Percentiles rank a stretch among this genome's conserved stretches.
phyloP scores from a whole-genome alignment of 2,888 invertebrate genomes.

The Phengaris alcon region DNA sequence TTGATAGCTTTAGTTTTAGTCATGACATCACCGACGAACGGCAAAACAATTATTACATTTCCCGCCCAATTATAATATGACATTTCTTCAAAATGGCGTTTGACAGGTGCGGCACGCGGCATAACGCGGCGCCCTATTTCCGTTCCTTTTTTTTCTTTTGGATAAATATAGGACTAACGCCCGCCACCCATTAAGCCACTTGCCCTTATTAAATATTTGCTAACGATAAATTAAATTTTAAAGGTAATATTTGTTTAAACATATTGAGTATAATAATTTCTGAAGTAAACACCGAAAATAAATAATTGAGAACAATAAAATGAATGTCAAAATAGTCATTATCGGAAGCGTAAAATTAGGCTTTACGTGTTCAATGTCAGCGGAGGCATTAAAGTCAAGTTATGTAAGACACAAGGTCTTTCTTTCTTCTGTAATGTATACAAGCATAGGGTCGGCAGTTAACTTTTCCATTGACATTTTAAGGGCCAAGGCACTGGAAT shows the following conservation, averaged over 20 bases:
- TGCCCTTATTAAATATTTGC: constrained; percentile 42
- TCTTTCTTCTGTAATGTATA: neutral
- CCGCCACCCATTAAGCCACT: constrained; percentile 54
- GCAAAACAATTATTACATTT: constrained; percentile 30
- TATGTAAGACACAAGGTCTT: neutral
- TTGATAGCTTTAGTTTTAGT: neutral
- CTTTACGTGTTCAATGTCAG: constrained; percentile 14
- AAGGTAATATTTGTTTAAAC: neutral
- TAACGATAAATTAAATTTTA: constrained; percentile 4
- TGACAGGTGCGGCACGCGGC: constrained; percentile 47
- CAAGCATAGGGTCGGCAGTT: neutral
- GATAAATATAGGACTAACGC: constrained; percentile 51
- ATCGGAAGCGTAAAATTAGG: neutral
- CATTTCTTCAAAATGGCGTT: constrained; percentile 43
- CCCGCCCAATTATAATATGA: constrained; percentile 35
- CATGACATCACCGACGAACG: constrained; percentile 9
- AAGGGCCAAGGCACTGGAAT: neutral
- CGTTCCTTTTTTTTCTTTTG: constrained; percentile 49
- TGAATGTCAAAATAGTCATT: constrained; percentile 2
- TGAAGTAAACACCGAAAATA: neutral
- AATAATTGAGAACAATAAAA: constrained; percentile 4
- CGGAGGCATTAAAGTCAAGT: neutral
- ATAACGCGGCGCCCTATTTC: constrained; percentile 46
- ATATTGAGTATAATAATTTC: neutral
- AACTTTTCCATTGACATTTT: constrained; percentile 4